Evolutionary conservation across 1,140 invertebrate species (phyloP), one percentile per base, ranked within the genome.

Genomic region (Tetragonula clypearis): DNA sequence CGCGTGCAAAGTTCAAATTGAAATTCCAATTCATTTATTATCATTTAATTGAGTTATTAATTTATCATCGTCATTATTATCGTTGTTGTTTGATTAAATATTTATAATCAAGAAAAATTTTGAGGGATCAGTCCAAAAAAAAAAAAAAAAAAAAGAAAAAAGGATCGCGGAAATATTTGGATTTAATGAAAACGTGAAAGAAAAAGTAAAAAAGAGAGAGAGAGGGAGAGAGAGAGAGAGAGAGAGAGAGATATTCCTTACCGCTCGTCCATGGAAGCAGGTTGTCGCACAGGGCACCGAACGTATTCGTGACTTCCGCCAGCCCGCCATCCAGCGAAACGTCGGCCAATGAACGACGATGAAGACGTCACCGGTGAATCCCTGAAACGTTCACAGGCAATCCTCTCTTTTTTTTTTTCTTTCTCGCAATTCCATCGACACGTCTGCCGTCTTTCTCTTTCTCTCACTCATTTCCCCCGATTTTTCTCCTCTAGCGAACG

Each of bases 241-340:
- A 35, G 53, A 2, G 12, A 19, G 8, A 49, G 71, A 60, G 14
- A 35, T n/a, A 58, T 79, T 81, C 75, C 86, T 91, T 92, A 95
- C 94, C 94, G 93, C 84, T 95, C 94, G 66, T 95, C 94, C 76
- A 94, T 91, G 83, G 94, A 95, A 91, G 92, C 89, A 60, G 94
- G 93, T 49, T 94, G 94, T 82, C 92, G 92, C 19, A 94, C 86
- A 17, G 94, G 94, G 86, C 93, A 94, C 78, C 92, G 93, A 69
- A 93, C 92, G 71, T 95, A 95, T 58, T 95, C 94, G 77, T 94
- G 94, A 91, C 92, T 93, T 84, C 91, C 92, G 68, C 92, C 86
- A 5, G 86, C 88, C 71, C 93, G 89, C 94, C 94, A 95, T 81
- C 92, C 92, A 6, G 91, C 87, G 71, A 95, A 93, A 74, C 93